Conservation (phyloP, 2,797 vertebrate species). For the Hafferia zeledoni region DNA sequence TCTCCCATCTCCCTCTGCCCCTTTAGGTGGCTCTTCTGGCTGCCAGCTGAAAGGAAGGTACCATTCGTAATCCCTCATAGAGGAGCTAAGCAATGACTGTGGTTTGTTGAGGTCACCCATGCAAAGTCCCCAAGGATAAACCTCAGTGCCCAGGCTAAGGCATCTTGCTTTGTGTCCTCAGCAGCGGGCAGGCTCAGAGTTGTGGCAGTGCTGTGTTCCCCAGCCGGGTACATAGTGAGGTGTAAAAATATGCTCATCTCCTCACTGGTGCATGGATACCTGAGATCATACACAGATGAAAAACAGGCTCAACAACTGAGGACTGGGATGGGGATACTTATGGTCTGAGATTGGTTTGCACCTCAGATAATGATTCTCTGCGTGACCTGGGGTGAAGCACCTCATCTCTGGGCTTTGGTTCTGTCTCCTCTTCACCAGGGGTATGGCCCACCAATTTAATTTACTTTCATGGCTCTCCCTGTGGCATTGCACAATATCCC, state of each 20-base stretch:
- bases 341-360: background rate
- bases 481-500: background rate
- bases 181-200: background rate
- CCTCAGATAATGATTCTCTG: background rate
- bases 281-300: background rate
- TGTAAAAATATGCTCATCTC: background rate
- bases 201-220: background rate
- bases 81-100: background rate
- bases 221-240: fast-evolving
- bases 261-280: background rate
- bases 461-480: background rate
- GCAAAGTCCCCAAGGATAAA: background rate
- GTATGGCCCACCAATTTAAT: background rate
- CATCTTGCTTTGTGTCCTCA: background rate
- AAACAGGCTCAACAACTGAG: background rate
- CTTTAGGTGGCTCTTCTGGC: background rate
- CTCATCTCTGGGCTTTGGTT: background rate
- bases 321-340: background rate
- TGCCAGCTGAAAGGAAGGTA: background rate
- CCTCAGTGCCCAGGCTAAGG: background rate
- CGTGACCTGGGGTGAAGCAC: background rate
- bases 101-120: background rate
- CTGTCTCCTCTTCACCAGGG: background rate
- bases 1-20: background rate
- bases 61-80: background rate